Base-by-base conservation (phyloP, 64 coral and sea anemone species). In the Stylophora pistillata region DNA sequence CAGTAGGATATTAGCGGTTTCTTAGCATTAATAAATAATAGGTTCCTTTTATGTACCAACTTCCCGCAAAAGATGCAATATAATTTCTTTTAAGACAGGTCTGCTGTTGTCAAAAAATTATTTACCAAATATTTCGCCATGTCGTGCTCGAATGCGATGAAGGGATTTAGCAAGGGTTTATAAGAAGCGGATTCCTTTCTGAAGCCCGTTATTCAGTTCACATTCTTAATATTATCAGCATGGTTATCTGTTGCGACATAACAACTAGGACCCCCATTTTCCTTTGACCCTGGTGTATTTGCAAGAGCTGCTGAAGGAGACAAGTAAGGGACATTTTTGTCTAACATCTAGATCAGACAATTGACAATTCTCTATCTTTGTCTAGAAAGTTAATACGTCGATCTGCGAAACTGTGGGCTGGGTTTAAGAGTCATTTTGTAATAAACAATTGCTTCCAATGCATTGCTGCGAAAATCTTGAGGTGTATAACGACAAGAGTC, bases 1-100 rank as follows among this genome's bases (percentile, higher is more conserved):
- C 20, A 26, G 21, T 68, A 11, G 11, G 17, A 47, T 0, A 59
- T 15, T 82, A 17, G 31, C 17, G 30, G 25, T 82, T 65, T 68
- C 25, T 66, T 31, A 31, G 23, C 27, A 82, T 82, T 55, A 84
- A 84, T 84, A 84, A 69, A 69, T 84, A 25, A 69, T 84, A 13
- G 30, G 20, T 10, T 68, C 34, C n/a, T 32, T 53, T 69, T 20
- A 54, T 62, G 17, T 23, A 1, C 53, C 13, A 9, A 11, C n/a
- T 68, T 70, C 27, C 30, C 61, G 34, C 59, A 84, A 84, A 69
- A 31, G 32, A 60, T 70, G 62, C 13, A 77, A 55, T 55, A 7
- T 55, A 5, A 18, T 21, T 16, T 29, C 25, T 52, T 53, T 68
- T 68, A 28, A 12, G 64, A 12, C 64, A 11, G 64, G n/a, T 68